Conservation (phyloP, 2,888 invertebrate species). For the Drosophila pseudotakahashii region DNA sequence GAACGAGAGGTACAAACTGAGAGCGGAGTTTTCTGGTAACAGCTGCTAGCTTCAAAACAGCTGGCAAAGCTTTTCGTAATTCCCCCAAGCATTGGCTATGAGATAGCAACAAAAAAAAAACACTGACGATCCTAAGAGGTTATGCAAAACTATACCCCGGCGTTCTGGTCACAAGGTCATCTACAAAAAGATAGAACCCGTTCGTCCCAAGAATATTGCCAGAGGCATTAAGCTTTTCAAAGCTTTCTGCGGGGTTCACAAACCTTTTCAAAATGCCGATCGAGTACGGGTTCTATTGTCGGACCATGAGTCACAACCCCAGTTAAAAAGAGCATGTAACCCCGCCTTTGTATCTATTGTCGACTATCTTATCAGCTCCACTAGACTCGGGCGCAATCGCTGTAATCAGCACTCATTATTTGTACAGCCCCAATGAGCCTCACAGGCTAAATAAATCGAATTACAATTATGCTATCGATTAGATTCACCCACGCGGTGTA, state of each 20-base stretch:
- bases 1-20: no score
- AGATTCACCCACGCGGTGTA: conserved; percentile 41
- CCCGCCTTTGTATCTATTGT: neutral
- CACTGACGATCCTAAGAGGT: neutral
- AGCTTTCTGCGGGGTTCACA: conserved; percentile 30
- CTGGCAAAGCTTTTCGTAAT: conserved; percentile 37
- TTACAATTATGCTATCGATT: conserved; percentile 61
- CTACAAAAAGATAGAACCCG: conserved; percentile 7
- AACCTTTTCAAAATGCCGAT: conserved; percentile 19
- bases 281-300: conserved; percentile 1
- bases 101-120: neutral
- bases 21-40: conserved; percentile 16
- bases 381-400: conserved; percentile 24
- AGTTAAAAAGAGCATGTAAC: neutral
- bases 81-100: conserved; percentile 4
- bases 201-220: conserved; percentile 15
- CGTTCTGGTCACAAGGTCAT: conserved; percentile 28
- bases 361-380: conserved; percentile 17
- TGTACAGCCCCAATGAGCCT: conserved; percentile 31
- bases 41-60: conserved; percentile 38
- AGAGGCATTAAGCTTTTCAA: conserved; percentile 10
- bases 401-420: conserved; percentile 57
- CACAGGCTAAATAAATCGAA: conserved; percentile 32
- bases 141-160: conserved; percentile 5
- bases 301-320: conserved; percentile 15